Base-by-base conservation (phyloP, 2,797 vertebrate species). In the Chiloscyllium punctatum region DNA sequence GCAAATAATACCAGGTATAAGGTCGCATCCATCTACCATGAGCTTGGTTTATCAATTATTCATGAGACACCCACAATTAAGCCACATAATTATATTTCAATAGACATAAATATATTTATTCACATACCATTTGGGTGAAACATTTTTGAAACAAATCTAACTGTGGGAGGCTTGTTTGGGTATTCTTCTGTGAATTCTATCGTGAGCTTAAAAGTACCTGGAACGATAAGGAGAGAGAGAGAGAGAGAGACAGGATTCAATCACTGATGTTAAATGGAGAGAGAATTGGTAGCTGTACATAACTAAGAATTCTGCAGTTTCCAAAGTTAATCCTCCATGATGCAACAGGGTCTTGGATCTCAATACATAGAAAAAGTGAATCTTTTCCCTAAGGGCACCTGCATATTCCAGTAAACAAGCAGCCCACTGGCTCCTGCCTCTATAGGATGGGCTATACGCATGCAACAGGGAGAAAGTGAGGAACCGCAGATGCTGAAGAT, bases 121-220 rank as follows among this genome's bases (percentile, higher is more conserved):
- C 33, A 98, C 98, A 97, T 98, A 99, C 99, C 99, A 98, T 99
- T 99, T 97, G 99, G 99, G 98, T 99, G 99, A 98, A 99, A 99
- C 99, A 99, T 99, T 98, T 99, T 99, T 96, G 99, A 99, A 96
- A 99, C 98, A 98, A 99, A 99, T 98, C 99, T 98, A 97, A 99
- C 99, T 97, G 99, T 99, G 96, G 99, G 99, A 96, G 99, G 99
- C 97, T 99, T 99, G 98, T 99, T 99, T 1, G 99, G 99, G 97
- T 99, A 99, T 97, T 99, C 99, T 98, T 99, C 99, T 97, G 99
- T 99, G 97, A 99, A 99, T 98, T 99, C 99, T 98, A 99, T 99
- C 97, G 99, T 99, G 96, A 99, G 99, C 97, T 99, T 99, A 97
- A 99, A 99, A 96, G 99, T 99, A 97, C 99, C 99, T 99, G 96